Base-by-base conservation (phyloP, 1,140 invertebrate species). In the Helicoverpa armigera region DNA sequence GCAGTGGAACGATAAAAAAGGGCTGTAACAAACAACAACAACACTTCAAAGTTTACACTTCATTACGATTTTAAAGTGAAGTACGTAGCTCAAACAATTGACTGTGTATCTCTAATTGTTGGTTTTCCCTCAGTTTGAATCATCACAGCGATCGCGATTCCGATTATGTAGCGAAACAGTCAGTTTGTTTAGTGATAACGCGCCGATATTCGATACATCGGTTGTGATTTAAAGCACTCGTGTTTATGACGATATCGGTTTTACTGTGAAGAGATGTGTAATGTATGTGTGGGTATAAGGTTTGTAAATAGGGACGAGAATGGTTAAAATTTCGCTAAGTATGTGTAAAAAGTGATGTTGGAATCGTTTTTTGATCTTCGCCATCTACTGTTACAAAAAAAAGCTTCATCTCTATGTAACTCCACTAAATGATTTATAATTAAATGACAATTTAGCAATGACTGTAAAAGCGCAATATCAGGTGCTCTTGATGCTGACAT, bases 141-240 rank as follows among this genome's bases (percentile, higher is more conserved):
- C 16, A 23, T 51, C 51, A 65, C 16, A 43, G 16, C 16, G 43
- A 65, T 10, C 9, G 48, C 16, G 35, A 50, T 67, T 48, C 35
- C 2, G 43, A 48, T n/a, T 67, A 67, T 16, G 50, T 16, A 18
- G 43, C 18, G 35, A 43, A 43, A 43, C 4, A 18, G 35, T 48
- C 1, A 11, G 48, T 70, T 70, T 70, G 50, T 53, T 70, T 53
- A 53, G 18, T 12, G 67, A 70, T 70, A 70, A 70, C 43, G 11
- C n/a, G 0, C 12, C 43, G 63, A 50, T 50, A 70, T 18, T 18
- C 43, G 63, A 50, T 50, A 70, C 48, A 70, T 29, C 50, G 67
- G 67, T 53, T 70, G 3, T 70, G 67, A 70, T 70, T 70, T 54
- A 70, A 53, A 53, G 13, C 67, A 70, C 67, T 70, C 12, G 16